Conservation (phyloP, 1,140 invertebrate genomes). For the Hyposmocoma kahamanoa region DNA sequence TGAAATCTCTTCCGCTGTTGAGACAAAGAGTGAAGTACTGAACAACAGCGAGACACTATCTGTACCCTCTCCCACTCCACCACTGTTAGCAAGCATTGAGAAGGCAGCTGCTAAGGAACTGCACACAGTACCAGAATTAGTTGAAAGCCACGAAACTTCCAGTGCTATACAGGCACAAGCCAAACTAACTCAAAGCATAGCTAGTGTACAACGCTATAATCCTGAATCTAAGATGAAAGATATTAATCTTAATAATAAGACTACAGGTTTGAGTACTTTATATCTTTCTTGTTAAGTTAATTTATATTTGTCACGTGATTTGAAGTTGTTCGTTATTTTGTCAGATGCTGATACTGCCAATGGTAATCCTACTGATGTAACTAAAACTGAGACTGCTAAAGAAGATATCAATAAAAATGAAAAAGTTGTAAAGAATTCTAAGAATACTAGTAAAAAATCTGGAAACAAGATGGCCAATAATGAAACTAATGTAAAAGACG, state of each 20-base stretch:
- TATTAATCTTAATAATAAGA: conserved; percentile 59
- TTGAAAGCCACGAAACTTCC: conserved; percentile 27
- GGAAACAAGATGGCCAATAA: conserved; percentile 41
- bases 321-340: conserved; percentile 10
- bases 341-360: conserved; percentile 55
- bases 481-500: conserved; percentile 38
- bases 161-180: conserved; percentile 56
- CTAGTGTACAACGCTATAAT: conserved; percentile 38
- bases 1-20: conserved; percentile 22
- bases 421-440: conserved; percentile 50
- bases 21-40: conserved; percentile 35
- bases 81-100: conserved; percentile 56
- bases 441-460: conserved; percentile 50
- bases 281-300: background rate
- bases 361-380: conserved; percentile 47
- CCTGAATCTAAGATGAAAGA: conserved; percentile 62
- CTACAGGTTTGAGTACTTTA: conserved; percentile 35
- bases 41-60: conserved; percentile 34
- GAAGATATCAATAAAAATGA: conserved; percentile 62
- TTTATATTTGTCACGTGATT: too few species aligned
- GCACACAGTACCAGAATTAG: conserved; percentile 13
- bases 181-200: conserved; percentile 56
- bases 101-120: conserved; percentile 47
- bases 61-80: conserved; percentile 26
- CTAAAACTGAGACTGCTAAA: conserved; percentile 44